Evolutionary conservation across 35 echinoderm and acorn worm genomes (phyloP).

Genomic region (Diadema setosum): DNA sequence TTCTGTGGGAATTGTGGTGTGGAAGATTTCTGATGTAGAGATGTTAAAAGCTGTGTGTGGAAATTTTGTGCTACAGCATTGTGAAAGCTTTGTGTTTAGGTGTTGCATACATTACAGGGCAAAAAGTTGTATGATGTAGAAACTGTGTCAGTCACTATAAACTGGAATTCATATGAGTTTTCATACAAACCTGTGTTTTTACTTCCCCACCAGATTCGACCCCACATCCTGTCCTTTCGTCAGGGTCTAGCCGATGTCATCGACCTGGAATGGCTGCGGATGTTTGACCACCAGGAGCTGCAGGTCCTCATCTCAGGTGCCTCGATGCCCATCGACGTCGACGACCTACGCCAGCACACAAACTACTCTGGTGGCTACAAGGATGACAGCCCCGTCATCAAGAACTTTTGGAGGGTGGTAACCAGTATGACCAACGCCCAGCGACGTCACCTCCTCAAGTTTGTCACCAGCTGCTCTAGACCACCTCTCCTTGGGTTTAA

Average conservation of each 20-base stretch:
- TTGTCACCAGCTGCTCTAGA: conserved; percentile 92
- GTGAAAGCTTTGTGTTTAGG: no score
- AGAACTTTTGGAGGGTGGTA: conserved; percentile 82
- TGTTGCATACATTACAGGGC: no score
- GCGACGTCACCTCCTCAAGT: conserved; percentile 67
- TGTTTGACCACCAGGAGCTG: conserved; percentile 93
- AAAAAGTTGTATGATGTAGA: no score
- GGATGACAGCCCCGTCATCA: conserved; percentile 72
- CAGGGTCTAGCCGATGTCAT: conserved; percentile 84
- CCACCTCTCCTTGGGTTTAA: conserved; percentile 96
- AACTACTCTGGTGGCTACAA: conserved; percentile 93
- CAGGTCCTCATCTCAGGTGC: conserved; percentile 95
- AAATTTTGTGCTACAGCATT: no score
- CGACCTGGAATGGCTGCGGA: conserved; percentile 85
- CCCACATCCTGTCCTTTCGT: conserved; percentile 83
- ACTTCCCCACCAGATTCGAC: conserved; percentile 57
- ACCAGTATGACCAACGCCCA: conserved; percentile 38
- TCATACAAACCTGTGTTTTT: no score
- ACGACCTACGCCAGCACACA: conserved; percentile 71
- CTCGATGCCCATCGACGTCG: conserved; percentile 80
- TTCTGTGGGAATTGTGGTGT: no score
- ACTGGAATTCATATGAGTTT: no score
- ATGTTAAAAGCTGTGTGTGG: no score
- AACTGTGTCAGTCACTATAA: no score
- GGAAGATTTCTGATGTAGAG: no score